Evolutionary conservation across 2,113 vertebrate genomes (phyloP).

Genomic region (Hiodon tergisus): DNA sequence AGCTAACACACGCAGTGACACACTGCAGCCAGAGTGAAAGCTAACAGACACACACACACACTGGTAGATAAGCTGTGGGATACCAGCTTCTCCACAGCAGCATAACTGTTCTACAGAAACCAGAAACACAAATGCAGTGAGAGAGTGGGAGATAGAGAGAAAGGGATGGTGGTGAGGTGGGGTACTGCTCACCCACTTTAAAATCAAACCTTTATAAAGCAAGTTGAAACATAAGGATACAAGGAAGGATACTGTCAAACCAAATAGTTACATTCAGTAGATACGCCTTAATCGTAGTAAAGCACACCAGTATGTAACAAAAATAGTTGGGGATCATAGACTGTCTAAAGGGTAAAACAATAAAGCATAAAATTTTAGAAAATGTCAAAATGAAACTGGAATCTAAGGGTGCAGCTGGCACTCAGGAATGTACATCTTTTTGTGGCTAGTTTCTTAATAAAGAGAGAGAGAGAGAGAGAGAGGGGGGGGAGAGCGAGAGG

Average conservation of each 20-base stretch:
- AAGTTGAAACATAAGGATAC: too few species aligned
- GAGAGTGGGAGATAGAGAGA: neutral
- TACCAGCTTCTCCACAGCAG: neutral
- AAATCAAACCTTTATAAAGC: too few species aligned
- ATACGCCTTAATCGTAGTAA: too few species aligned
- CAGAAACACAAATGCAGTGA: neutral
- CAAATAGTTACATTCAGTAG: too few species aligned
- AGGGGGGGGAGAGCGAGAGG: neutral
- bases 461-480: neutral
- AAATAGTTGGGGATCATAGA: neutral
- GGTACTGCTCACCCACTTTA: too few species aligned
- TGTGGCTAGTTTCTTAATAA: neutral
- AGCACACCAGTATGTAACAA: neutral
- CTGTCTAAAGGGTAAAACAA: too few species aligned
- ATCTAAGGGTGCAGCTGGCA: too few species aligned
- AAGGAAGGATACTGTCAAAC: too few species aligned
- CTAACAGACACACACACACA: neutral
- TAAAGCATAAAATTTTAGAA: too few species aligned
- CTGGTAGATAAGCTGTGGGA: slow-evolving; percentile 26
- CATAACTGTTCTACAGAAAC: slow-evolving; percentile 14
- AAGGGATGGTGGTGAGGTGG: neutral
- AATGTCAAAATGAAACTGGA: too few species aligned
- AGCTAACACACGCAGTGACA: neutral
- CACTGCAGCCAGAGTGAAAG: slow-evolving; percentile 24
- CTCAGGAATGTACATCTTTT: too few species aligned